Evolutionary conservation across 2,797 vertebrate species (phyloP).

Genomic region (Chelonia mydas): DNA sequence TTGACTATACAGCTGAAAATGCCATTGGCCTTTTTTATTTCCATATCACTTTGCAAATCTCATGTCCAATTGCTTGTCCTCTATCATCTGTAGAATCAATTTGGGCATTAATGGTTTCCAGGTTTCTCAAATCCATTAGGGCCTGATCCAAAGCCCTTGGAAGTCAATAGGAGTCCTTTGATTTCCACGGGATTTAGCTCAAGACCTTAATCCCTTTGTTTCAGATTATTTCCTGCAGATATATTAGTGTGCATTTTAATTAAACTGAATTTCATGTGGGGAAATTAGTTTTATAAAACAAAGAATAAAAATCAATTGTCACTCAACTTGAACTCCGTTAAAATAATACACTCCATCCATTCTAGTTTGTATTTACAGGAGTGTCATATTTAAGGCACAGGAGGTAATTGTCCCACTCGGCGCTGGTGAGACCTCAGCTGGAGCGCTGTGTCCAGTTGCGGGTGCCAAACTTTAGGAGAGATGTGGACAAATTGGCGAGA

Average conservation of each 20-base stretch:
- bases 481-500: not conserved
- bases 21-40: constrained; percentile 10
- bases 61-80: not conserved
- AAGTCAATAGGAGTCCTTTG: constrained; percentile 7
- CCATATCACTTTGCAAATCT: not conserved
- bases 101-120: not conserved
- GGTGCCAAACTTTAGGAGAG: not conserved
- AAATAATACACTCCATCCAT: not conserved
- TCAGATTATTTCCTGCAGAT: not conserved
- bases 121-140: constrained; percentile 17
- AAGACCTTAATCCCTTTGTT: not conserved
- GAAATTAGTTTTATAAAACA: not conserved
- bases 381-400: not conserved
- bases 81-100: not conserved
- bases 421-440: not conserved
- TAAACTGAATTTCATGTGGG: not conserved
- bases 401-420: not conserved
- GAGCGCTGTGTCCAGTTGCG: not conserved
- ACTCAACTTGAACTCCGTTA: not conserved
- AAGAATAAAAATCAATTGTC: not conserved
- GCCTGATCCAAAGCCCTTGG: not conserved
- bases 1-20: not conserved
- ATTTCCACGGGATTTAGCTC: constrained; percentile 15
- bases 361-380: not conserved
- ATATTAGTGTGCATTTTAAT: not conserved